These are phyloP conservation scores for Erebia ligea DNA, from an alignment of 2,888 invertebrate genomes.

Conservation along the genomic window DNA sequence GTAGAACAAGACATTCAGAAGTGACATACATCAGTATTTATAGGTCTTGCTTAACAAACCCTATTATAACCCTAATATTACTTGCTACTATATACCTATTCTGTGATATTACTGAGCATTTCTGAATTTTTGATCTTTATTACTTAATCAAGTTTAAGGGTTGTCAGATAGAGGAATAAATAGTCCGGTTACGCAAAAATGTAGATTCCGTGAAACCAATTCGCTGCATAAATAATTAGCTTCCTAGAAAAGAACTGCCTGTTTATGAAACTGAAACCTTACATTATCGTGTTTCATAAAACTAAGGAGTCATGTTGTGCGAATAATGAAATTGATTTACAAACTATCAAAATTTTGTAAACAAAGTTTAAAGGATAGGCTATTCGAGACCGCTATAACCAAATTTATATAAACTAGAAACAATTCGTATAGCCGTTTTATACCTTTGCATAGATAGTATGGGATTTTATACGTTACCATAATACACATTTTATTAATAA, in stretches of 20 bases:
- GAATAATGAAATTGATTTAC: constrained; percentile 8
- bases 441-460: too few relatives aligned
- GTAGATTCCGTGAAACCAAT: not conserved
- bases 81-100: too few relatives aligned
- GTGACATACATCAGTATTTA: too few relatives aligned
- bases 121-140: too few relatives aligned
- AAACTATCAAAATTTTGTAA: constrained; percentile 17
- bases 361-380: constrained; percentile 13
- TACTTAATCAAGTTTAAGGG: too few relatives aligned
- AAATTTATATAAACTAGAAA: not conserved
- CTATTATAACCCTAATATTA: too few relatives aligned
- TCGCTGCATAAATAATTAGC: not conserved
- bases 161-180: too few relatives aligned
- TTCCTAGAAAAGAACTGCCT: not conserved
- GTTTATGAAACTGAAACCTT: constrained; percentile 4
- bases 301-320: not conserved
- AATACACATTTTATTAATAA: too few relatives aligned
- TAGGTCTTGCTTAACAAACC: too few relatives aligned
- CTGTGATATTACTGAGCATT: too few relatives aligned
- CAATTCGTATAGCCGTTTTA: not conserved
- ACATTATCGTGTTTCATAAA: constrained; percentile 7
- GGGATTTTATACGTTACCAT: too few relatives aligned
- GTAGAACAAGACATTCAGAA: too few relatives aligned
- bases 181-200: not conserved
- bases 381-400: not conserved